A percentile compares a stretch with the other conserved stretches of the same genome.
Conservation (phyloP, 2,797 vertebrate species). For the Catharus ustulatus region DNA sequence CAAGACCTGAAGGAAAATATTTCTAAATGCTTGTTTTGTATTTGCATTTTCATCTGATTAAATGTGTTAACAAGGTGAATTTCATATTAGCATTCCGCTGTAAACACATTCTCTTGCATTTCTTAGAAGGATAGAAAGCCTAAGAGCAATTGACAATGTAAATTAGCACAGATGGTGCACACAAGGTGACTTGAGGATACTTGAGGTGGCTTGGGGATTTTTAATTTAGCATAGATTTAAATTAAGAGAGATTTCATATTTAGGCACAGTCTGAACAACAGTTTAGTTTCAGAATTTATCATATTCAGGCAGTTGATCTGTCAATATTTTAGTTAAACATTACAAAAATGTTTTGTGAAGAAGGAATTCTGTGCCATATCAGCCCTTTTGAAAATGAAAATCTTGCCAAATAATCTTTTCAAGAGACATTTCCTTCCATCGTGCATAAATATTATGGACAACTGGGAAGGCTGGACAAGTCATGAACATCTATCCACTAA, state of each 20-base stretch:
- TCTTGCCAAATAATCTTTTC: not conserved
- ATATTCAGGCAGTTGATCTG: not conserved
- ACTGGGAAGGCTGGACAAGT: not conserved
- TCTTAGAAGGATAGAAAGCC: not conserved
- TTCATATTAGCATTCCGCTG: not conserved
- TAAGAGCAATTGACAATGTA: not conserved
- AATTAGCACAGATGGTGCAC: not conserved
- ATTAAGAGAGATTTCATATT: not conserved
- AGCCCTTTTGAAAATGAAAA: not conserved
- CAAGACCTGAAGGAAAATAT: not conserved
- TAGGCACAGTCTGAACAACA: not conserved
- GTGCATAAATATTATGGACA: not conserved
- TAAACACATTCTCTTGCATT: not conserved
- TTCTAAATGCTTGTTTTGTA: not conserved
- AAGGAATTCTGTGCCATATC: not conserved
- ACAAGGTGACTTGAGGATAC: not conserved
- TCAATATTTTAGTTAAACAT: not conserved
- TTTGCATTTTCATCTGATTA: conserved; percentile 10
- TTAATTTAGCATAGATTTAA: not conserved
- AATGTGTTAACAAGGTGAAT: not conserved
- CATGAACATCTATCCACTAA: not conserved
- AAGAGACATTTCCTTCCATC: not conserved
- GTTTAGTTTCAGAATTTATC: not conserved
- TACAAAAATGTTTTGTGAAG: not conserved
- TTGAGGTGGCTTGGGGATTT: not conserved